Evolutionary conservation across 2,113 vertebrate species (phyloP).

Genomic region (Trochalopteron elliotii): DNA sequence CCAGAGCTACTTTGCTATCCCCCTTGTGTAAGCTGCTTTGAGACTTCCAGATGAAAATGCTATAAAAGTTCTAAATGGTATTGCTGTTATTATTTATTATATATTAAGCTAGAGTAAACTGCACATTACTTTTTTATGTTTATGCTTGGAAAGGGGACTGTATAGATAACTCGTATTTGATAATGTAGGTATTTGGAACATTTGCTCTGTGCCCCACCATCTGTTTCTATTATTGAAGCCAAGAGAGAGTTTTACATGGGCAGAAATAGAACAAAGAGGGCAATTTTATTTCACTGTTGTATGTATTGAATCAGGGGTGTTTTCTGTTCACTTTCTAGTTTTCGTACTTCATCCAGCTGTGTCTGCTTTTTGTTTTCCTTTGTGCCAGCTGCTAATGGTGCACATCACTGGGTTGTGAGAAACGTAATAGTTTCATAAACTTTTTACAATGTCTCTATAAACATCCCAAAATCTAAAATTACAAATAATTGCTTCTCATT

Average conservation of each 20-base stretch:
- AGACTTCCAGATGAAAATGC: constrained; percentile 25
- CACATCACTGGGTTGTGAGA: background rate
- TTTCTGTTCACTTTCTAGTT: background rate
- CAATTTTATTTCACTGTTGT: background rate
- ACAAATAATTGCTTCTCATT: constrained; percentile 55
- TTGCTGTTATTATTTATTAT: constrained; percentile 36
- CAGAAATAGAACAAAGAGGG: background rate
- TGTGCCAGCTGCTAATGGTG: background rate
- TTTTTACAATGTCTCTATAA: constrained; percentile 9
- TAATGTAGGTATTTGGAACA: background rate
- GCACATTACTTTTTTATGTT: constrained; percentile 19
- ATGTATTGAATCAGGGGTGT: background rate
- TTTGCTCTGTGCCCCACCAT: background rate
- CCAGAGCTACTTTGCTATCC: background rate
- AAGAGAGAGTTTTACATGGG: background rate
- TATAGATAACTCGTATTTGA: constrained; percentile 21
- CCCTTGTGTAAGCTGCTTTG: constrained; percentile 22
- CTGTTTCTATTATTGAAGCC: background rate
- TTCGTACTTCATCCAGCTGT: background rate
- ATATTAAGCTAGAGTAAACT: constrained; percentile 30
- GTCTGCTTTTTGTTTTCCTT: background rate
- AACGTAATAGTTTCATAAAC: background rate
- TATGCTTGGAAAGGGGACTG: background rate
- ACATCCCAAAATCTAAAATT: constrained; percentile 19
- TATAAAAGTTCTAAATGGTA: constrained; percentile 27